Evolutionary conservation across 2,113 vertebrate genomes (phyloP).

Genomic region (Gulo gulo): DNA sequence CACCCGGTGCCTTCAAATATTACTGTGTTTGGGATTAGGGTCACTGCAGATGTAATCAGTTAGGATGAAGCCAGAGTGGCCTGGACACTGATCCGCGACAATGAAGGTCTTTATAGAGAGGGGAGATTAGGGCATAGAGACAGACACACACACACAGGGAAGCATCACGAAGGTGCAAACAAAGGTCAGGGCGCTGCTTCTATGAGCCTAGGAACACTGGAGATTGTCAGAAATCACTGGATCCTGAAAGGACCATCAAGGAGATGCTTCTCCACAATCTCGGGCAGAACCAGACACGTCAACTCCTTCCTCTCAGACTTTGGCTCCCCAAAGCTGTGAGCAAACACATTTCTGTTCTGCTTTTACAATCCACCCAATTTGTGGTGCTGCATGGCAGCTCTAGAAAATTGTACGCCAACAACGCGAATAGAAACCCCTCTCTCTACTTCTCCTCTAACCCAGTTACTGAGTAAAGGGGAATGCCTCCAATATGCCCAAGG

Average conservation of each 20-base stretch:
- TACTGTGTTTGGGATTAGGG: not conserved
- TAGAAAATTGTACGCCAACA: not conserved
- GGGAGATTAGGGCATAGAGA: not conserved
- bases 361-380: not conserved
- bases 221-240: not conserved
- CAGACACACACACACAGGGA: not conserved
- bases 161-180: not conserved
- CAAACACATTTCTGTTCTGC: not conserved
- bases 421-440: too few relatives aligned
- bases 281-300: not conserved
- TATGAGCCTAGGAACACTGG: fast-evolving
- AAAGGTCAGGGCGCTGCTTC: not conserved
- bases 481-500: too few relatives aligned
- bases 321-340: not conserved
- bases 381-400: not conserved
- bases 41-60: not conserved
- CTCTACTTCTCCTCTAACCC: not conserved
- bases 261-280: not conserved
- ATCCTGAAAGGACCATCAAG: not conserved
- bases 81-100: not conserved
- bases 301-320: not conserved
- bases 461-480: too few relatives aligned
- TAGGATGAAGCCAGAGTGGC: not conserved
- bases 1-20: not conserved
- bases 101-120: not conserved